Percentiles rank a stretch among this genome's conserved stretches.
phyloP scores from a whole-genome alignment of 2,113 vertebrate genomes.

The Callopanchax toddi region DNA sequence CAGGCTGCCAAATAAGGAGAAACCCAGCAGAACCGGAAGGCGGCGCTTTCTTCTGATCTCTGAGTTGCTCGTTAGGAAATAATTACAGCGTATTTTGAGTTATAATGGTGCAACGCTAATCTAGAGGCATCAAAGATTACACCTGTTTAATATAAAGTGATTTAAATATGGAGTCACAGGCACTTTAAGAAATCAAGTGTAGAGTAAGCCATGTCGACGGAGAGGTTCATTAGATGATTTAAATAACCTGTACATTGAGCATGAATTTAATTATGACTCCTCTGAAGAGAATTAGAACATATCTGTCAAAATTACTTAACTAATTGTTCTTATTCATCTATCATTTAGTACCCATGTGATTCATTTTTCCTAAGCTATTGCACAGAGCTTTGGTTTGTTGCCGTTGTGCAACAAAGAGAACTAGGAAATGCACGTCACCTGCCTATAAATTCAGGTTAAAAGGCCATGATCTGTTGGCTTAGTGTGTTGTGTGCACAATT shows the following conservation, averaged over 20 bases:
- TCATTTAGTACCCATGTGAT: conserved; percentile 45
- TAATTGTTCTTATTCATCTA: conserved; percentile 62
- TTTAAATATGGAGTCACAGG: too few species aligned
- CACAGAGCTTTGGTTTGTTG: conserved; percentile 2
- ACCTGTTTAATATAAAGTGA: too few species aligned
- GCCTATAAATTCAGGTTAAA: conserved; percentile 56
- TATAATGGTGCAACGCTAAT: too few species aligned
- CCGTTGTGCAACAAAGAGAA: background rate
- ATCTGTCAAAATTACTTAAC: conserved; percentile 54
- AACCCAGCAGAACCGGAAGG: too few species aligned
- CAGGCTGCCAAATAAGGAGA: too few species aligned
- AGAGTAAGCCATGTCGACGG: conserved; percentile 30
- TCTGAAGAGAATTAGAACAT: conserved; percentile 52
- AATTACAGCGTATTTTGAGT: too few species aligned
- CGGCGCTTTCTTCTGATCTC: too few species aligned
- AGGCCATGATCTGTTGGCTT: conserved; percentile 47
- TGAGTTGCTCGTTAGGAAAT: too few species aligned
- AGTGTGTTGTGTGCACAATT: conserved; percentile 48
- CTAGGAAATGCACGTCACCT: conserved; percentile 28
- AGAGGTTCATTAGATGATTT: conserved; percentile 45
- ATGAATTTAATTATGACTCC: conserved; percentile 63
- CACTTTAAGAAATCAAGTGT: conserved; percentile 16
- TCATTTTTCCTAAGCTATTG: background rate
- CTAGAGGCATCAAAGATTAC: too few species aligned
- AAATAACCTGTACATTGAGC: conserved; percentile 55